These are phyloP conservation scores for Nemotelus nigrinus DNA, from an alignment of 2,888 invertebrate species.

Conservation along the genomic window DNA sequence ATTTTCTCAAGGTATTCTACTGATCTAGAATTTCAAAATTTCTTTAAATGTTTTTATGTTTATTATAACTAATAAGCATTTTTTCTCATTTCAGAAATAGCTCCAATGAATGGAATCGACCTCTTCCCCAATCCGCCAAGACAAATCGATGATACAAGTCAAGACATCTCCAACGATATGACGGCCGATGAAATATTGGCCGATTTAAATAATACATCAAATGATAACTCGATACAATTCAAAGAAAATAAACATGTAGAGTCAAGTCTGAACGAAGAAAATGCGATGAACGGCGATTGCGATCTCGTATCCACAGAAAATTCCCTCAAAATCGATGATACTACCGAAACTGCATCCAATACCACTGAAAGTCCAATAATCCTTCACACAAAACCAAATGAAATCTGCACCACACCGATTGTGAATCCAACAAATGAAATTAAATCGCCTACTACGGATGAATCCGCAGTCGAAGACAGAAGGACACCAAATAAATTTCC, in stretches of 20 bases:
- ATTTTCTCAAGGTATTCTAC: too few relatives aligned
- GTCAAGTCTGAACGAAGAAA: not conserved
- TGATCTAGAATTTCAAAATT: not conserved
- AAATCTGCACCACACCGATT: not conserved
- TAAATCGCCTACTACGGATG: not conserved
- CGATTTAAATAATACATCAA: not conserved
- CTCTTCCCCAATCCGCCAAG: conserved; percentile 55
- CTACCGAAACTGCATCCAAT: too few relatives aligned
- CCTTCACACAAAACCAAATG: not conserved
- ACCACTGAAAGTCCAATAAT: too few relatives aligned
- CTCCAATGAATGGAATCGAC: conserved; percentile 53
- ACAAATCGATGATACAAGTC: conserved; percentile 44
- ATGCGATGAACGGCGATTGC: too few relatives aligned
- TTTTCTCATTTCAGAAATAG: conserved; percentile 50
- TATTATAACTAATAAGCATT: not conserved
- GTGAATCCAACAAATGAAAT: not conserved
- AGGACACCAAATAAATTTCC: conserved; percentile 29
- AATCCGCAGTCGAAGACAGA: not conserved
- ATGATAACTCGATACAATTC: not conserved
- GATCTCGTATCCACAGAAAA: too few relatives aligned
- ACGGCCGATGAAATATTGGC: not conserved
- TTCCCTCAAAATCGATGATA: too few relatives aligned
- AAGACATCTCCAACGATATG: conserved; percentile 4
- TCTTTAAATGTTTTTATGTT: not conserved
- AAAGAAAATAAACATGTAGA: conserved; percentile 11